Conservation (phyloP, 92 coral and sea anemone genomes). For the Actinostola sp. region DNA sequence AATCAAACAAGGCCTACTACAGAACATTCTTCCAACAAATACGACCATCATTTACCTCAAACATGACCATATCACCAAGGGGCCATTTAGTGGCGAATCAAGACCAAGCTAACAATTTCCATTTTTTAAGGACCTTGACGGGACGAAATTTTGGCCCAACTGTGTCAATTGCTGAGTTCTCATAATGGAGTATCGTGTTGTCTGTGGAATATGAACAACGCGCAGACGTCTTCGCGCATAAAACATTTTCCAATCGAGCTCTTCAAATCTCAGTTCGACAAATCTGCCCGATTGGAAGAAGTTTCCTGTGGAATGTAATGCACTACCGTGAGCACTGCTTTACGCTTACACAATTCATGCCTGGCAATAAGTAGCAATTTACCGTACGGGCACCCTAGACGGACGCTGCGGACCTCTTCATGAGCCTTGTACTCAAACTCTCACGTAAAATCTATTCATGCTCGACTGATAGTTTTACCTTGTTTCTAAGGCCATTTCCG, state of each 20-base stretch:
- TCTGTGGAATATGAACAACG: constrained; percentile 95
- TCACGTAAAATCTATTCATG: constrained; percentile 35
- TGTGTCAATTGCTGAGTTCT: constrained; percentile 88
- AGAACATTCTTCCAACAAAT: constrained; percentile 3
- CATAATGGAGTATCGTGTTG: constrained; percentile 94
- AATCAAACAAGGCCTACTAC: constrained; percentile 9
- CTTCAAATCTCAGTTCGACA: constrained; percentile 76
- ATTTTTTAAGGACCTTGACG: constrained; percentile 65
- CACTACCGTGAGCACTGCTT: constrained; percentile 96
- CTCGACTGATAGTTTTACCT: neutral
- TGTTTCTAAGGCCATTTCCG: too few relatives aligned
- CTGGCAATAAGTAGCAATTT: constrained; percentile 96
- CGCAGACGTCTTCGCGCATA: constrained; percentile 69
- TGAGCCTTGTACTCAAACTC: constrained; percentile 90
- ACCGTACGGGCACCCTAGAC: constrained; percentile 89
- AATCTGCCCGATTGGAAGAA: constrained; percentile 88
- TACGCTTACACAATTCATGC: constrained; percentile 92
- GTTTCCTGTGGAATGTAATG: constrained; percentile 94
- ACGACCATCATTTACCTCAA: constrained; percentile 15
- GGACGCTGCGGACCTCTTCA: constrained; percentile 90
- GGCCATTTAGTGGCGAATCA: constrained; percentile 6
- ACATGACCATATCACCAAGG: constrained; percentile 14
- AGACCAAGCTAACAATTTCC: neutral
- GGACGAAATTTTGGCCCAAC: constrained; percentile 86
- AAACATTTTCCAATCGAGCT: too few relatives aligned